Conservation (phyloP, 2,888 invertebrate species). For the Digitonthophagus gazella region DNA sequence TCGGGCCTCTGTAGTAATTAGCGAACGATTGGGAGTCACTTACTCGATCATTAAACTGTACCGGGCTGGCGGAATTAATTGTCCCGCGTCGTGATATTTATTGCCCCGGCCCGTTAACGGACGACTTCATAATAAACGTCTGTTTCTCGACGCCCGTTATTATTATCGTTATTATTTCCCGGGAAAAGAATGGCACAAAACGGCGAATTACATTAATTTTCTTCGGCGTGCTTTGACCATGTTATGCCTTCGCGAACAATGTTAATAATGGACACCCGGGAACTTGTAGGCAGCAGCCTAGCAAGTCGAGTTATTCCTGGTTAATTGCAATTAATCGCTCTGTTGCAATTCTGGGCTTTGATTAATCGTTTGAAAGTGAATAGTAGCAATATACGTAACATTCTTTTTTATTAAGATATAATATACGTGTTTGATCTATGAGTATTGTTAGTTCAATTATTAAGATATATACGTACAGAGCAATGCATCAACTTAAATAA, state of each 20-base stretch:
- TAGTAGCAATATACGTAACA: not conserved
- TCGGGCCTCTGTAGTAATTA: not conserved
- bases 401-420: not conserved
- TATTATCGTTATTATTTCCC: not conserved
- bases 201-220: not conserved
- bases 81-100: not conserved
- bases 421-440: not conserved
- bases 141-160: not conserved
- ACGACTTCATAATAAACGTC: not conserved
- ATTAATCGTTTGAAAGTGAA: not conserved
- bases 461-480: no score
- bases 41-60: not conserved
- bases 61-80: not conserved
- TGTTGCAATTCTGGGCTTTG: not conserved
- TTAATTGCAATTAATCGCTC: not conserved
- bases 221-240: not conserved
- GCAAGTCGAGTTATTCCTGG: not conserved
- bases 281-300: not conserved
- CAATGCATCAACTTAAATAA: no score
- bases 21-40: not conserved
- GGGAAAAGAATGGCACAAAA: not conserved
- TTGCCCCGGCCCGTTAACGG: not conserved
- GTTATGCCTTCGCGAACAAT: not conserved
- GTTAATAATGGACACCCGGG: not conserved
- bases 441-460: no score